Evolutionary conservation across 1,140 invertebrate genomes (phyloP), one percentile per base, ranked within the genome.

Genomic region (Pogonus chalceus): DNA sequence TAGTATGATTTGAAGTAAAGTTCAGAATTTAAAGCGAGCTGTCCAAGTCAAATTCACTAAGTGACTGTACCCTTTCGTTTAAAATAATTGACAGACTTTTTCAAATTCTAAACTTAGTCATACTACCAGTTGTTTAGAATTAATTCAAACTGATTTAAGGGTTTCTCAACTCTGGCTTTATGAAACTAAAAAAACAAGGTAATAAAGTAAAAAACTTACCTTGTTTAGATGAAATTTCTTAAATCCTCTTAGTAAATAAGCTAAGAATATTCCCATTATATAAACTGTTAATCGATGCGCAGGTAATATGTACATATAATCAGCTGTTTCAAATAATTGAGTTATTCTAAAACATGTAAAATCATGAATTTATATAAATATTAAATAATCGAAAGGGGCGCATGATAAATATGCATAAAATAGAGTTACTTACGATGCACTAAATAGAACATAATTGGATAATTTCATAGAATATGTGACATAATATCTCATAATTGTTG

Each of bases 371-470:
- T 21, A 37, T 49, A 52, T 37, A 48, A 52, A 53, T n/a, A 37
- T 48, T 14, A 35, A 53, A 43, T 26, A 49, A 26, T 56, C 35
- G 24, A 49, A 43, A 21, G 20, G 22, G 4, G 9, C 16, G 39
- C 20, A 14, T 39, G 43, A 4, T 24, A 16, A 54, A 51, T 35
- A 16, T 21, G 20, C 35, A 39, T 20, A 52, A 53, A 51, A 37
- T 18, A 52, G 37, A 20, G 54, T 48, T 64, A 82, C 83, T 85
- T 71, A 88, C 84, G 83, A 80, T 52, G 82, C 81, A 23, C 84
- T 83, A 62, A 78, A 85, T 62, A 83, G 84, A 35, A 88, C 76
- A 62, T 84, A 83, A 73, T 84, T 81, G 57, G 79, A 83, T 55
- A 88, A 72, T 52, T 79, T 73, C 58, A 77, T 78, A 37, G 70